Base-by-base conservation (phyloP, 1,140 invertebrate genomes). In the Prorops nasuta region DNA sequence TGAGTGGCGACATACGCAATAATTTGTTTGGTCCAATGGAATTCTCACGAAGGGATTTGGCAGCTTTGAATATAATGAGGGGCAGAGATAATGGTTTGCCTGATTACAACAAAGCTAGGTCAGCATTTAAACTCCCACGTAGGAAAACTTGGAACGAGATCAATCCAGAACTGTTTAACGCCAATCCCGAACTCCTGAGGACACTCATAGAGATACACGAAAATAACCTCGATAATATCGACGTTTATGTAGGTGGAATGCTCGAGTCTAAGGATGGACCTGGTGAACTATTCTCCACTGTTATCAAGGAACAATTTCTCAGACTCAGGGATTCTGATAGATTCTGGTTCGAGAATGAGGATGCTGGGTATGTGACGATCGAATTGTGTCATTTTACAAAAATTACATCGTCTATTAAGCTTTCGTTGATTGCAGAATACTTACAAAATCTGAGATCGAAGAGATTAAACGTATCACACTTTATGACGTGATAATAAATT, bases 161-260 rank as follows among this genome's bases (percentile, higher is more conserved):
- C 15, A 98, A 98, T 77, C 91, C 92, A 0, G 74, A 81, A 44
- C 68, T 96, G 1, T 91, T 91, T 70, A 81, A 85, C 52, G 80
- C 84, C 24, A 84, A 89, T 59, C 91, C 92, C 0, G 85, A 94
- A 56, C 67, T 97, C 16, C 76, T 98, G 17, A 69, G 80, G 3
- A 84, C 83, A 35, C 74, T 97, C 3, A 81, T 86, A 40, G 80
- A 86, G 44, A 84, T 90, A 0, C 98, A 98, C 66, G 80, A 84
- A 3, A 86, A 88, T 49, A 80, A 89, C 63, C 71, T 98, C 15
- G 84, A 94, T 54, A 91, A 95, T 60, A 83, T 99, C 17, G 97
- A 99, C 72, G 84, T 98, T n/a, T 99, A 98, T 69, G 89, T 98
- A 47, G 97, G 95, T 2, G 97, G 97, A 0, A 98, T 99, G 96